phyloP scores from a whole-genome alignment of 2,113 vertebrate species.

The Odontesthes bonariensis region DNA sequence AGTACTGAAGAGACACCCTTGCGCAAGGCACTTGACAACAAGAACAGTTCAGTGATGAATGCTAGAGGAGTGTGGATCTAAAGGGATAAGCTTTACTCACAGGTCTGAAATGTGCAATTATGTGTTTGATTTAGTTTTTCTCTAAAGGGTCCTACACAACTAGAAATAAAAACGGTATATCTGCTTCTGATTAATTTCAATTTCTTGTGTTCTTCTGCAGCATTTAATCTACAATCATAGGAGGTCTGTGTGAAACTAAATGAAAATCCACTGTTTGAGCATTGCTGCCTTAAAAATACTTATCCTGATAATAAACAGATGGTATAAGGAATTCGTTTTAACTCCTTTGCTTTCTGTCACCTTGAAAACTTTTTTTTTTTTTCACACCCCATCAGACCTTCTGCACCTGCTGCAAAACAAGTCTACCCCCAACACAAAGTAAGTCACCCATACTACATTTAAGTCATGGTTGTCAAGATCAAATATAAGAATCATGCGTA shows the following conservation, averaged over 20 bases:
- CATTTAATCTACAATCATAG: slow-evolving; percentile 4
- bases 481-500: slow-evolving; percentile 71
- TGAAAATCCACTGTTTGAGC: too few relatives aligned
- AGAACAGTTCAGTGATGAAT: slow-evolving; percentile 8
- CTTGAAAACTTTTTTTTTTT: slow-evolving; percentile 68
- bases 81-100: background rate
- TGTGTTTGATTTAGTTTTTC: background rate
- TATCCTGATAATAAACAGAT: slow-evolving; percentile 75
- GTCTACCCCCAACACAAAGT: slow-evolving; percentile 31
- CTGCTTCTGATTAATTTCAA: background rate
- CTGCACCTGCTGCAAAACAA: slow-evolving; percentile 66
- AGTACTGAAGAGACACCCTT: slow-evolving; percentile 40
- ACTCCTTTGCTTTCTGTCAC: slow-evolving; percentile 62
- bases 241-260: slow-evolving; percentile 14
- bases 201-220: background rate
- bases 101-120: background rate
- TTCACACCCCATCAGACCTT: slow-evolving; percentile 49
- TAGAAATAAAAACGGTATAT: too few relatives aligned
- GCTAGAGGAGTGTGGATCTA: background rate
- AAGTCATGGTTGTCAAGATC: slow-evolving; percentile 65
- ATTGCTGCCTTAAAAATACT: slow-evolving; percentile 38
- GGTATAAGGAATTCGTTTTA: slow-evolving; percentile 51
- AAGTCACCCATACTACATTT: slow-evolving; percentile 46
- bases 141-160: background rate
- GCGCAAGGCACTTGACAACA: slow-evolving; percentile 55